Evolutionary conservation across 2,797 vertebrate genomes (phyloP).

Genomic region (Pipistrellus kuhlii): DNA sequence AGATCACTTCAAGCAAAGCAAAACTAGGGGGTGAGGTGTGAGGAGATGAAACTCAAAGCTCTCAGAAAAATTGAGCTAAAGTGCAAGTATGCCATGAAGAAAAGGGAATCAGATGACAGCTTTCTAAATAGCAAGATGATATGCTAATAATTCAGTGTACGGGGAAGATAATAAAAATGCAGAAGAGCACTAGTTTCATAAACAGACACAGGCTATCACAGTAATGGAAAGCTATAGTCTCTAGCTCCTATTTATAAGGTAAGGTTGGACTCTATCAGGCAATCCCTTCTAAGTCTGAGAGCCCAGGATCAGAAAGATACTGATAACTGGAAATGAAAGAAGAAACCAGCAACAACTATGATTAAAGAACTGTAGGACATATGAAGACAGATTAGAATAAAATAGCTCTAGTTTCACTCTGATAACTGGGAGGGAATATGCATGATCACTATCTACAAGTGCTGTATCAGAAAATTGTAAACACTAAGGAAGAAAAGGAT

Average conservation of each 20-base stretch:
- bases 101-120: constrained; percentile 11
- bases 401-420: constrained; percentile 80
- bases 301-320: constrained; percentile 68
- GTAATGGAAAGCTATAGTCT: constrained; percentile 13
- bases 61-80: constrained; percentile 22
- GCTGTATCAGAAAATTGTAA: constrained; percentile 76
- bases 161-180: constrained; percentile 66
- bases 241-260: constrained; percentile 10
- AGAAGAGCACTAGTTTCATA: background rate
- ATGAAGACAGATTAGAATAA: constrained; percentile 85
- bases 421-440: constrained; percentile 82
- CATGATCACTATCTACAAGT: constrained; percentile 82
- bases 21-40: background rate
- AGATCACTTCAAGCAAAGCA: constrained; percentile 27
- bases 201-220: constrained; percentile 40
- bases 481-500: constrained; percentile 71
- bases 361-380: constrained; percentile 82
- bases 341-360: constrained; percentile 78
- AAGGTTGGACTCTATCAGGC: constrained; percentile 19
- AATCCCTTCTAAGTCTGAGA: constrained; percentile 57
- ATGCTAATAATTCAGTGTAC: constrained; percentile 48
- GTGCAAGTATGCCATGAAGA: background rate
- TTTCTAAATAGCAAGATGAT: constrained; percentile 62
- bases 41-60: background rate
- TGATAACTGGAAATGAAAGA: constrained; percentile 79